These are phyloP conservation scores for Megatriorchis doriae DNA, from an alignment of 2,113 vertebrate species.

Conservation along the genomic window DNA sequence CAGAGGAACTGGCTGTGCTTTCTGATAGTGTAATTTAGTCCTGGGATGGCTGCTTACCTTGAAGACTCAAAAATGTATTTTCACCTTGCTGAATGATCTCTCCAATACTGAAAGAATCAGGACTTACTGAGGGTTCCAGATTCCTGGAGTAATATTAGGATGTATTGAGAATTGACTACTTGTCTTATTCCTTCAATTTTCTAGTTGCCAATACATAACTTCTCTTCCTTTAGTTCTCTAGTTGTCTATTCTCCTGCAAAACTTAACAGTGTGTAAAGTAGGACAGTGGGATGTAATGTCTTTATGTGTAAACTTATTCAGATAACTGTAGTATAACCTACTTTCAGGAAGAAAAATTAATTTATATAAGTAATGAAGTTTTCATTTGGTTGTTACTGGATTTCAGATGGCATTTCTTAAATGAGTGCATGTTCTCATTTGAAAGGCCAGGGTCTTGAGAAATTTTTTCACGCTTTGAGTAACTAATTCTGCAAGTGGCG, in stretches of 20 bases:
- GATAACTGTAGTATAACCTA: neutral
- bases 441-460: neutral
- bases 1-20: constrained; percentile 56
- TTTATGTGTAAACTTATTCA: neutral
- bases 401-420: constrained; percentile 9
- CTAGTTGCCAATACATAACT: neutral
- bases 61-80: constrained; percentile 70
- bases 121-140: constrained; percentile 70
- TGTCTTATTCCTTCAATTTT: neutral
- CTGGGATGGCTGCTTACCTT: neutral
- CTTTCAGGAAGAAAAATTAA: constrained; percentile 16
- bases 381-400: neutral
- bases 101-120: constrained; percentile 45
- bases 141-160: neutral
- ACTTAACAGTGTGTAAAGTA: neutral
- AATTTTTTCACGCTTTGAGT: neutral
- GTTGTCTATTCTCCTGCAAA: neutral
- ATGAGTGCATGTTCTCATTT: neutral
- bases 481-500: neutral
- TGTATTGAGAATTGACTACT: neutral
- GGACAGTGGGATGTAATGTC: neutral
- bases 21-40: constrained; percentile 16
- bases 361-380: neutral
- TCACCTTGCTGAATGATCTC: constrained; percentile 73
- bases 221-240: neutral